phyloP scores from a whole-genome alignment of 2,113 vertebrate genomes.

The Corythornis madagascariensis region DNA sequence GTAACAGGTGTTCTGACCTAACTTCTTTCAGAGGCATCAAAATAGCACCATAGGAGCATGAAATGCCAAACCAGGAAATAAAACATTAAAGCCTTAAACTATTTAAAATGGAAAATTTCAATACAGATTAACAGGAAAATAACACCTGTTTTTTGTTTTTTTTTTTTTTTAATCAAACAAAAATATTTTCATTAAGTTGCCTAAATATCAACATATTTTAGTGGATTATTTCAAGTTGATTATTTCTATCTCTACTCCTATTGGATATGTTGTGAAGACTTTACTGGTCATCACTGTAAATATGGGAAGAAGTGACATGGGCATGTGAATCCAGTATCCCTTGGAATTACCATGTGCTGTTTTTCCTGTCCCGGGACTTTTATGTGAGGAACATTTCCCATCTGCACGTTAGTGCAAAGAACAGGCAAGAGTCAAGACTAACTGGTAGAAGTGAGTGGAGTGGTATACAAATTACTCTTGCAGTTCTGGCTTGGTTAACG shows the following conservation, averaged over 20 bases:
- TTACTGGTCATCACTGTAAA: background rate
- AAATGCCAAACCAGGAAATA: background rate
- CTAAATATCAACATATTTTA: background rate
- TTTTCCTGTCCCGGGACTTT: background rate
- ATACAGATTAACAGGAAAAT: background rate
- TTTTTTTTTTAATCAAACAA: background rate
- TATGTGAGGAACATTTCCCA: background rate
- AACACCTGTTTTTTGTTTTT: background rate
- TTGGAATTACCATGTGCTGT: background rate
- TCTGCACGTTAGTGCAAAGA: background rate
- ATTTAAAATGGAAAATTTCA: background rate
- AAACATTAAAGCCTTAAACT: background rate
- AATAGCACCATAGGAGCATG: background rate
- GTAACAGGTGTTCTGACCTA: background rate
- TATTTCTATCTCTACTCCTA: background rate
- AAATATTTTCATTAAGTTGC: background rate
- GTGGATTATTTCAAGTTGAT: background rate
- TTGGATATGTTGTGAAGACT: background rate
- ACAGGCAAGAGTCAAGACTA: background rate
- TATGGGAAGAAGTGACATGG: background rate
- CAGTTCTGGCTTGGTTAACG: background rate
- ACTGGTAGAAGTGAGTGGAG: background rate
- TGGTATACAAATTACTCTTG: too few species aligned
- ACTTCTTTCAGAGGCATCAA: background rate
- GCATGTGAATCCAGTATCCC: background rate